Conservation (phyloP, 92 coral and sea anemone genomes). For the Bergia sp. region DNA sequence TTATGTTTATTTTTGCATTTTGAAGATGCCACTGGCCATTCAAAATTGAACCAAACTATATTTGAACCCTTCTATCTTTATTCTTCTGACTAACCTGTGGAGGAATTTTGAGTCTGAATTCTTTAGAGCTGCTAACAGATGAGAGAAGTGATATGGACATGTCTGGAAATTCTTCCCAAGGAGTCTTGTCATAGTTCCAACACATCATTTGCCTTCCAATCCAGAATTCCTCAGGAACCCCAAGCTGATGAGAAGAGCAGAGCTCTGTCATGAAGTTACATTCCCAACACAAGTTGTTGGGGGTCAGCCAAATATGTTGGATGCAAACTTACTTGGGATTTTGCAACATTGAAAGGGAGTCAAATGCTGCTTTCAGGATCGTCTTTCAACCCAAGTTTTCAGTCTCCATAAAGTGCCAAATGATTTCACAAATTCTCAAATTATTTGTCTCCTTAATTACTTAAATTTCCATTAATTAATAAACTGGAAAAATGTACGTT, state of each 20-base stretch:
- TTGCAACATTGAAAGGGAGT: too few relatives aligned
- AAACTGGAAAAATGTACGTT: too few relatives aligned
- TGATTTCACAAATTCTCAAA: too few relatives aligned
- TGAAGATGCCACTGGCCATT: too few relatives aligned
- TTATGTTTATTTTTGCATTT: too few relatives aligned
- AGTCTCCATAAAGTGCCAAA: too few relatives aligned
- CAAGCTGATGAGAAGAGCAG: slow-evolving; percentile 65
- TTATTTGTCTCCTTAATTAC: too few relatives aligned
- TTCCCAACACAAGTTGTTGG: neutral
- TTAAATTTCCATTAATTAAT: too few relatives aligned
- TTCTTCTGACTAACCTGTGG: slow-evolving; percentile 79
- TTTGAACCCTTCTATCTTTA: neutral
- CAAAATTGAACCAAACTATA: too few relatives aligned
- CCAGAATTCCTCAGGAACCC: slow-evolving; percentile 98
- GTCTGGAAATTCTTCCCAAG: slow-evolving; percentile 99
- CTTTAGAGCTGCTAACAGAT: slow-evolving; percentile 85
- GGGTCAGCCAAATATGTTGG: neutral
- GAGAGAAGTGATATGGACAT: slow-evolving; percentile 95
- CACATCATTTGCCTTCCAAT: slow-evolving; percentile 99
- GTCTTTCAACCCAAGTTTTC: too few relatives aligned
- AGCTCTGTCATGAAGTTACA: neutral
- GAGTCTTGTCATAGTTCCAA: slow-evolving; percentile 97
- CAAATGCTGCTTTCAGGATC: too few relatives aligned
- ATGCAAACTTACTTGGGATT: neutral
- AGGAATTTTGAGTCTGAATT: slow-evolving; percentile 92